Evolutionary conservation across 2,888 invertebrate species (phyloP).

Genomic region (Acheta domesticus): DNA sequence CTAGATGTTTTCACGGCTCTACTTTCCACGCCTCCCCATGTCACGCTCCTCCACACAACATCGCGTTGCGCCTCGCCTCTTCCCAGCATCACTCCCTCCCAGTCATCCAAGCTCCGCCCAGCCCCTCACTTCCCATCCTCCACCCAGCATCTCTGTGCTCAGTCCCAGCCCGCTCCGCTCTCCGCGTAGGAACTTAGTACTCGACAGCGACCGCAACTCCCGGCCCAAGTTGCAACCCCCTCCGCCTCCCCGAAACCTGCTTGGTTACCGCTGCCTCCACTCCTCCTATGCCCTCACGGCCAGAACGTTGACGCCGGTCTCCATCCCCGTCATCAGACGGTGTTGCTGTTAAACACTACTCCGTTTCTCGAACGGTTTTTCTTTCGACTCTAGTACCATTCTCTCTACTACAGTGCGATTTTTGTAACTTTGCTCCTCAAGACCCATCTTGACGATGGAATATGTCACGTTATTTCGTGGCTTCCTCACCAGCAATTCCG

Average conservation of each 20-base stretch:
- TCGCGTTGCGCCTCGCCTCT: neutral
- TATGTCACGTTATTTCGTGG: no score
- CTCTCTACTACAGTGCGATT: no score
- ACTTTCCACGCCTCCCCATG: neutral
- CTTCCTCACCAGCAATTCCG: no score
- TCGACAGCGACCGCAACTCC: conserved; percentile 8
- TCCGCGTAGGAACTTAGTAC: neutral
- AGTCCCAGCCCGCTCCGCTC: neutral
- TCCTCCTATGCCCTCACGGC: no score
- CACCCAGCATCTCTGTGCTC: neutral
- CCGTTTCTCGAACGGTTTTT: neutral
- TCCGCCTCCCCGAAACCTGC: neutral
- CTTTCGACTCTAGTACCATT: neutral
- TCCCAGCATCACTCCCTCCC: neutral
- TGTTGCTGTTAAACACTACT: neutral
- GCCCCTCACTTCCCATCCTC: no score
- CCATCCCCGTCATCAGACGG: neutral
- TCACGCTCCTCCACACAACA: neutral
- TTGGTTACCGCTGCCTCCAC: no score
- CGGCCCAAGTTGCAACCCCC: neutral
- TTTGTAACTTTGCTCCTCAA: no score
- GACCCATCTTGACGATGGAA: no score
- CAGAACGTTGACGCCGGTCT: neutral
- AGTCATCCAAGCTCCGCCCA: no score
- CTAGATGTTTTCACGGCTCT: neutral